Percentiles rank a stretch among this genome's conserved stretches.
phyloP scores from a whole-genome alignment of 2,888 invertebrate genomes.

The Barypeithes pellucidus region DNA sequence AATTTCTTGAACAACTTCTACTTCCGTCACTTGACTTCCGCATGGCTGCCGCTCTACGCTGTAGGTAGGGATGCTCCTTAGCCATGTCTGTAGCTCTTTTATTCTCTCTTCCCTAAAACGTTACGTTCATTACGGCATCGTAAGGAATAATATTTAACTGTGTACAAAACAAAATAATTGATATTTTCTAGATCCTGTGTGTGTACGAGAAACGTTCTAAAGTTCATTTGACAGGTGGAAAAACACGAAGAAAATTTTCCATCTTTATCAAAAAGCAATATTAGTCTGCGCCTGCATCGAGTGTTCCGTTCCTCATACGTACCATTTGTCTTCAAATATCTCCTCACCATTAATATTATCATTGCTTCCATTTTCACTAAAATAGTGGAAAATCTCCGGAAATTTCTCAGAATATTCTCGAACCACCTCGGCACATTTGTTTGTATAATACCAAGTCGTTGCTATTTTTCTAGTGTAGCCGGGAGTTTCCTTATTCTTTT shows the following conservation, averaged over 20 bases:
- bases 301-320: too few relatives aligned
- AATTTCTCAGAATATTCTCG: conserved; percentile 80
- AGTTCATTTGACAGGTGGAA: too few relatives aligned
- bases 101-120: conserved; percentile 72
- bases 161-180: too few relatives aligned
- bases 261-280: too few relatives aligned
- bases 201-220: too few relatives aligned
- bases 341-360: conserved; percentile 81
- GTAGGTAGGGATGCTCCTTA: conserved; percentile 80
- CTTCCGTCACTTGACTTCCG: conserved; percentile 82
- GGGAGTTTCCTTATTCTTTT: conserved; percentile 81
- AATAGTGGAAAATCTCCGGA: conserved; percentile 81
- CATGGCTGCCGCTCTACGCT: conserved; percentile 78
- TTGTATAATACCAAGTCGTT: conserved; percentile 84
- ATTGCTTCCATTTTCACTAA: conserved; percentile 70
- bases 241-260: too few relatives aligned
- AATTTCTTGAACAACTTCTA: conserved; percentile 75
- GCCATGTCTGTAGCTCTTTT: conserved; percentile 75
- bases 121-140: neutral
- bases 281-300: too few relatives aligned
- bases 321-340: conserved; percentile 73
- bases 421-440: conserved; percentile 81
- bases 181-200: too few relatives aligned
- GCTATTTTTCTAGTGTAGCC: conserved; percentile 74
- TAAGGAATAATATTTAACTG: too few relatives aligned